These are phyloP conservation scores for Orthosia gothica DNA, from an alignment of 2,888 invertebrate genomes.

Conservation along the genomic window DNA sequence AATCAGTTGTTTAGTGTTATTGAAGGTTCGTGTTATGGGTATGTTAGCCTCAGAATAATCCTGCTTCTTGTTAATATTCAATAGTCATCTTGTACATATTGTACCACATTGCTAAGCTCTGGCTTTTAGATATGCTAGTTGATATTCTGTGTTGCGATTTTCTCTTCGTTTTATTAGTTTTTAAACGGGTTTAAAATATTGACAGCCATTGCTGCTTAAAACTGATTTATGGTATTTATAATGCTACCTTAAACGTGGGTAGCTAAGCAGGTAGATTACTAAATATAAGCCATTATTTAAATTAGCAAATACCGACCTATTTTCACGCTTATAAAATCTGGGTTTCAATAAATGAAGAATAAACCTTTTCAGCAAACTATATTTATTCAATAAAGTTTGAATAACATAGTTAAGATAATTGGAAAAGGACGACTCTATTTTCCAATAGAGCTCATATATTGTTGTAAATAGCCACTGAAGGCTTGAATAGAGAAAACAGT, in stretches of 20 bases:
- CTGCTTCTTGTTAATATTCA: conserved; percentile 70
- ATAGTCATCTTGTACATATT: conserved; percentile 55
- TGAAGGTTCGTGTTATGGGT: conserved; percentile 71
- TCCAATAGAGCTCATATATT: not conserved
- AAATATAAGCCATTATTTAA: conserved; percentile 1
- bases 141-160: conserved; percentile 35
- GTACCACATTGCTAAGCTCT: conserved; percentile 44
- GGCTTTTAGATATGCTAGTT: conserved; percentile 48
- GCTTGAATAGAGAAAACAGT: not conserved
- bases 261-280: conserved; percentile 1
- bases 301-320: too few species aligned
- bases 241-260: conserved; percentile 31
- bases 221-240: conserved; percentile 58
- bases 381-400: too few species aligned
- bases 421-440: too few species aligned
- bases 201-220: conserved; percentile 59
- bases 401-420: too few species aligned
- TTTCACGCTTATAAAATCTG: not conserved
- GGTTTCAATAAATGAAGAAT: not conserved
- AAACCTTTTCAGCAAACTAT: too few species aligned
- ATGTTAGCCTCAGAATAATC: conserved; percentile 71
- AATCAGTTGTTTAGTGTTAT: conserved; percentile 85
- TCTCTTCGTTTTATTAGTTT: conserved; percentile 51
- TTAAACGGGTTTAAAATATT: conserved; percentile 65
- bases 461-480: not conserved